A percentile compares a stretch with the other conserved stretches of the same genome.
Conservation (phyloP, 2,888 invertebrate genomes). For the Ellobium chinense region DNA sequence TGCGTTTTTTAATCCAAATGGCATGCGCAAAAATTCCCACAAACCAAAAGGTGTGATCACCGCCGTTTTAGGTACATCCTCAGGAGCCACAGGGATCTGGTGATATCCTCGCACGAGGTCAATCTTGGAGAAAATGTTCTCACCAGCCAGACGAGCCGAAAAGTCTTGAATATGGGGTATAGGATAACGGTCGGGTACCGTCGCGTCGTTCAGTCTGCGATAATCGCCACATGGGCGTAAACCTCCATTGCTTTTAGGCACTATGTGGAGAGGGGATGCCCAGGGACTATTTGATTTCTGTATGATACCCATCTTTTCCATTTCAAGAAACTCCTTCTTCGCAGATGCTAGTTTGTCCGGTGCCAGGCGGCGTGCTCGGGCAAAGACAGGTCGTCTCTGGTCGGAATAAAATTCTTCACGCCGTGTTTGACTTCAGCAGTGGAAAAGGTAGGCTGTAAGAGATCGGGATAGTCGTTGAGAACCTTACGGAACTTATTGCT, state of each 20-base stretch:
- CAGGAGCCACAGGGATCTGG: conserved; percentile 30
- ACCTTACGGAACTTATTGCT: conserved; percentile 21
- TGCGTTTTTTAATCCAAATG: conserved; percentile 31
- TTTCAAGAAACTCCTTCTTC: conserved; percentile 8
- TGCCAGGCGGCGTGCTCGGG: conserved; percentile 18
- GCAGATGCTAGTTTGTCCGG: conserved; percentile 20
- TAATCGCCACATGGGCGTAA: conserved; percentile 23
- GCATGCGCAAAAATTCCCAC: conserved; percentile 32
- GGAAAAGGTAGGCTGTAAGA: conserved; percentile 23
- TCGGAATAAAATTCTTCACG: background rate
- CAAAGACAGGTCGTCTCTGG: conserved; percentile 21
- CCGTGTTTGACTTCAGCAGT: conserved; percentile 17
- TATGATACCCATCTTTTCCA: conserved; percentile 33
- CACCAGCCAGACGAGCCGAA: conserved; percentile 8
- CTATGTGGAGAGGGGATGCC: conserved; percentile 33
- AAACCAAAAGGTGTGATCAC: conserved; percentile 37
- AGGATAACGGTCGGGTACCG: conserved; percentile 34
- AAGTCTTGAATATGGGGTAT: conserved; percentile 39
- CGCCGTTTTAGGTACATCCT: conserved; percentile 24
- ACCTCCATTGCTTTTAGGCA: conserved; percentile 2
- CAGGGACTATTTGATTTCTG: conserved; percentile 17
- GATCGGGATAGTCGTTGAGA: conserved; percentile 30
- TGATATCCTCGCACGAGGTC: conserved; percentile 34
- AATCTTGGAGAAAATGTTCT: conserved; percentile 24
- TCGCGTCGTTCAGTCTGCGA: conserved; percentile 13